Conservation (phyloP, 2,797 vertebrate genomes). For the Sparus aurata region DNA sequence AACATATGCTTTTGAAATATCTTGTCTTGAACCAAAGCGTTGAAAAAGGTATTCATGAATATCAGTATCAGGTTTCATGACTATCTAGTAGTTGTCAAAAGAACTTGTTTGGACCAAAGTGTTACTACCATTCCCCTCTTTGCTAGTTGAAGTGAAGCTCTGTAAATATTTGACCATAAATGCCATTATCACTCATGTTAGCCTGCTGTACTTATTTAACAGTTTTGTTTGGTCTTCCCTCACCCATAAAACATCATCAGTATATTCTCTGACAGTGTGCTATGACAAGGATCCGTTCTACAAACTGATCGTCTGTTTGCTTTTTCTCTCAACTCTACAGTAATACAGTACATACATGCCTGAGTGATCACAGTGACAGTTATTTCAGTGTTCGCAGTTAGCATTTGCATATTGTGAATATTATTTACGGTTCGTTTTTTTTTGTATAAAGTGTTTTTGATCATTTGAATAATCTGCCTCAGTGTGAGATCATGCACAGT, state of each 20-base stretch:
- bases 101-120: constrained; percentile 10
- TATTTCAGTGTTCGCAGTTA: no score
- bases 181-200: background rate
- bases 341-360: no score
- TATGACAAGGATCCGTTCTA: no score
- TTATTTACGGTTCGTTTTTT: no score
- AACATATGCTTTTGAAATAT: background rate
- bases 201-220: background rate
- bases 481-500: background rate
- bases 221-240: background rate
- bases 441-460: no score
- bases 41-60: background rate
- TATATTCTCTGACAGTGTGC: no score
- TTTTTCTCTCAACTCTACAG: no score
- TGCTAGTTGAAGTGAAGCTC: background rate
- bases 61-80: background rate
- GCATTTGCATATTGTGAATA: no score
- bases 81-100: background rate
- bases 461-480: no score
- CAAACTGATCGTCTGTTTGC: no score
- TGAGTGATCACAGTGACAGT: no score
- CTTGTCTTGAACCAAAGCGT: background rate
- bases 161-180: background rate
- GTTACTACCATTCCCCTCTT: background rate
- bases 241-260: background rate